Base-by-base conservation (phyloP, 2,113 vertebrate species). In the Isichthys henryi region DNA sequence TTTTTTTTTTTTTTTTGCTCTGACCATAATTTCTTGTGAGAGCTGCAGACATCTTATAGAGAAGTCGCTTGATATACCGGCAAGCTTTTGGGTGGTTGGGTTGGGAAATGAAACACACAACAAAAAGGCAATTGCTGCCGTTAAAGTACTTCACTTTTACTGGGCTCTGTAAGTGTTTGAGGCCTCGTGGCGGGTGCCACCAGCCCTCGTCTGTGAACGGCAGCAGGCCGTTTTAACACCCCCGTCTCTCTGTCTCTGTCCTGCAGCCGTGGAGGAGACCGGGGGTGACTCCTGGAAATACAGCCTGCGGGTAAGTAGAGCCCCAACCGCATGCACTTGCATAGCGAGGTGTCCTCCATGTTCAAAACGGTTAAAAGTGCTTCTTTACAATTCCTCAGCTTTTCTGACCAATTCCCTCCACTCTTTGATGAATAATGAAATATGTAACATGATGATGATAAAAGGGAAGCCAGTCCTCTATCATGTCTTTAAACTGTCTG, bases 201-300 rank as follows among this genome's bases (percentile, higher is more conserved):
- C 2, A 35, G 50, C n/a, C 85, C 85, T 35, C 9, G 31, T 52
- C 84, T 7, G 5, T 53, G 7, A 19, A 8, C 17, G 3, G 27
- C 48, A 53, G n/a, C 1, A 13, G 0, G 85, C 46, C 31, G 27
- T n/a, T 11, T 15, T 70, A 48, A 48, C 27, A 83, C 7, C 10
- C 80, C 56, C 13, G 3, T 9, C 74, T 89, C 35, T 74, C 39
- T 48, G 46, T 53, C 62, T 58, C 11, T 53, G 5, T 5, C 50
- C 27, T 49, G n/a, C 88, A 96, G 95, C 97, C 93, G 97, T 97
- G 87, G 98, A 99, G 95, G 98, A 99, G 94, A 97, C 96, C 9
- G 98, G 98, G 92, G 98, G 98, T 23, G 98, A 99, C 95, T 99
- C 98, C 86, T 99, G 98, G 98, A 99, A 99, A 93, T 99, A 99